A percentile compares a stretch with the other conserved stretches of the same genome.
Conservation (phyloP, 2,888 invertebrate genomes). For the Mythimna loreyi region DNA sequence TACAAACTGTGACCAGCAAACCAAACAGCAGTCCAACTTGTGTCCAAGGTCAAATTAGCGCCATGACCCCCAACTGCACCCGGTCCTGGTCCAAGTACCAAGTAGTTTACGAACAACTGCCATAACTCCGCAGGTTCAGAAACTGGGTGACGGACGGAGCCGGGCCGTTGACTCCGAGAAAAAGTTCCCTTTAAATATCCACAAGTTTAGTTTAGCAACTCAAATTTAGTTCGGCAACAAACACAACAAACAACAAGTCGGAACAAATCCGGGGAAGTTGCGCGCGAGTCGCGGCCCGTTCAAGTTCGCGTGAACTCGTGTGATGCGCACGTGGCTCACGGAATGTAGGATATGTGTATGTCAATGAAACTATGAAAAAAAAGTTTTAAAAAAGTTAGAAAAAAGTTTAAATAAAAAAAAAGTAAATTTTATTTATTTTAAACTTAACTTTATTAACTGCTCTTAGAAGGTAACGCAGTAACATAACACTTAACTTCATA, state of each 20-base stretch:
- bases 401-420: not conserved
- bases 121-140: constrained; percentile 90
- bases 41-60: constrained; percentile 89
- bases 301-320: constrained; percentile 80
- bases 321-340: constrained; percentile 57
- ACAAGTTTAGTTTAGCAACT: constrained; percentile 90
- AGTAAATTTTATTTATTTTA: not conserved
- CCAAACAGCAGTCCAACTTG: constrained; percentile 81
- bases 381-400: not conserved
- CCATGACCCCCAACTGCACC: constrained; percentile 89
- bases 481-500: not conserved
- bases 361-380: not conserved
- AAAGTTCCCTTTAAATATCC: constrained; percentile 91
- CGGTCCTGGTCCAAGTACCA: constrained; percentile 88
- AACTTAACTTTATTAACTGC: too few species aligned
- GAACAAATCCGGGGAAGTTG: constrained; percentile 88
- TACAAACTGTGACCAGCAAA: constrained; percentile 73
- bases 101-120: constrained; percentile 90
- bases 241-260: constrained; percentile 89
- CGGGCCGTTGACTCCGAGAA: constrained; percentile 90
- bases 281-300: constrained; percentile 86
- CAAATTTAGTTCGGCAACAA: constrained; percentile 90
- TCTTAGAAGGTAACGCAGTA: not conserved
- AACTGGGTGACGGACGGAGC: constrained; percentile 90
- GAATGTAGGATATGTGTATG: not conserved